Conservation (phyloP, 2,113 vertebrate species). For the Tympanuchus pallidicinctus region DNA sequence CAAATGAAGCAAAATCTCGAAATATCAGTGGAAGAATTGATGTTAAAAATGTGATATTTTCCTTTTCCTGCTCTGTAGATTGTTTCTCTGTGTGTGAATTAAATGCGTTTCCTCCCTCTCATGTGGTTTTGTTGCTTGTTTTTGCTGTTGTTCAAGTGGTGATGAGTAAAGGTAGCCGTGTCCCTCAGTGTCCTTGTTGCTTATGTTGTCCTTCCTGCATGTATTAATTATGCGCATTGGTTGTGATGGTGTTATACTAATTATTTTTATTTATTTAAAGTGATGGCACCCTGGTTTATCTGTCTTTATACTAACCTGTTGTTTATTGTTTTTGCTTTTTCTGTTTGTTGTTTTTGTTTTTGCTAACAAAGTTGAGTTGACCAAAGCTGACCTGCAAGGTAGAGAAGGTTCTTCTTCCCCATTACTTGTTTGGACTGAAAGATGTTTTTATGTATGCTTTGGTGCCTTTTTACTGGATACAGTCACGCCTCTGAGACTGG, state of each 20-base stretch:
- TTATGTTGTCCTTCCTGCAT: not conserved
- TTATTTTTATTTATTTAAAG: constrained; percentile 58
- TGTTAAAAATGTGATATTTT: not conserved
- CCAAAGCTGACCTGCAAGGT: constrained; percentile 99
- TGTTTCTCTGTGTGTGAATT: not conserved
- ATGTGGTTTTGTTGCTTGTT: constrained; percentile 21
- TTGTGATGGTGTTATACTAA: constrained; percentile 39
- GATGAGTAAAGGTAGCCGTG: not conserved
- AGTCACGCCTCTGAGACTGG: constrained; percentile 73
- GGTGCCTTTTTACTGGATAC: constrained; percentile 73
- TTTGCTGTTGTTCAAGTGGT: not conserved
- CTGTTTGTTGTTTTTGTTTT: constrained; percentile 80
- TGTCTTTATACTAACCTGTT: constrained; percentile 85
- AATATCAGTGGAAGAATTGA: not conserved
- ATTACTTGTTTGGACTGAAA: constrained; percentile 82
- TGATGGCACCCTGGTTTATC: constrained; percentile 65
- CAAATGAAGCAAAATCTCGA: not conserved
- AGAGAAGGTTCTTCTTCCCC: constrained; percentile 87
- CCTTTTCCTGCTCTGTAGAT: not conserved
- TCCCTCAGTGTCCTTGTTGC: constrained; percentile 13
- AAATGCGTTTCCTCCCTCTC: not conserved
- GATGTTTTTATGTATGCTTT: constrained; percentile 81
- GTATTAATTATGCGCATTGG: constrained; percentile 16
- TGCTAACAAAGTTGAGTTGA: constrained; percentile 97
- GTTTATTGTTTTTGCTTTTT: constrained; percentile 83